Evolutionary conservation across 2,113 vertebrate species (phyloP), one percentile per base, ranked within the genome.

Genomic region (Oryzias woworae): DNA sequence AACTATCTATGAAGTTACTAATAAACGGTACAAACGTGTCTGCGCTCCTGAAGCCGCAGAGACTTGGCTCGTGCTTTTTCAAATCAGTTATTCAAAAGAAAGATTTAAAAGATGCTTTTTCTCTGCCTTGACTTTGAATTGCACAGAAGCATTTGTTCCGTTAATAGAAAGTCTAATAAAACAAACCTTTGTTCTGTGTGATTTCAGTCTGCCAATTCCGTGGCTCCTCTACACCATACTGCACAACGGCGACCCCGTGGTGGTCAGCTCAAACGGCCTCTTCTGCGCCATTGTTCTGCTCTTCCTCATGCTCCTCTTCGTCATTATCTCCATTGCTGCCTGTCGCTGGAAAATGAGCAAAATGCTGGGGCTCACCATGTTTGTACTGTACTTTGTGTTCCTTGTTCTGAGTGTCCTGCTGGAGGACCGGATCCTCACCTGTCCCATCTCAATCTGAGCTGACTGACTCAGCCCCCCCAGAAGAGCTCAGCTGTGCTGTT

Each of bases 281-380:
- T 92, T 92, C 86, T 92, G 91, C 4, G 88, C 91, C 77, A 92
- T 92, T 56, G 91, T 92, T 70, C 83, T 92, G 66, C 91, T 92
- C 86, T 92, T 92, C 82, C 56, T 92, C 79, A 92, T 92, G 91
- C 90, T 92, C 50, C 78, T 92, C 73, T 92, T 92, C 62, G 90
- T 92, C 88, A 90, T 90, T 78, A 79, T 88, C 73, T 90, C 89
- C 74, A 92, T 92, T 45, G 91, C 90, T 1, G 69, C 13, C n/a
- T 91, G 91, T 15, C 90, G 86, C 73, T 92, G 91, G 91, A 91
- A 72, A 78, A 91, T 92, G 91, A 91, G 88, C 74, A 80, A 83
- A 4, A 73, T 45, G 62, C 69, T 92, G 83, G 91, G 91, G 63
- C 36, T 90, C 83, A 89, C 90, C 83, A 92, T 92, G 91, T 92